These are phyloP conservation scores for Cephus nigrinus DNA, from an alignment of 2,888 invertebrate genomes.

Conservation along the genomic window DNA sequence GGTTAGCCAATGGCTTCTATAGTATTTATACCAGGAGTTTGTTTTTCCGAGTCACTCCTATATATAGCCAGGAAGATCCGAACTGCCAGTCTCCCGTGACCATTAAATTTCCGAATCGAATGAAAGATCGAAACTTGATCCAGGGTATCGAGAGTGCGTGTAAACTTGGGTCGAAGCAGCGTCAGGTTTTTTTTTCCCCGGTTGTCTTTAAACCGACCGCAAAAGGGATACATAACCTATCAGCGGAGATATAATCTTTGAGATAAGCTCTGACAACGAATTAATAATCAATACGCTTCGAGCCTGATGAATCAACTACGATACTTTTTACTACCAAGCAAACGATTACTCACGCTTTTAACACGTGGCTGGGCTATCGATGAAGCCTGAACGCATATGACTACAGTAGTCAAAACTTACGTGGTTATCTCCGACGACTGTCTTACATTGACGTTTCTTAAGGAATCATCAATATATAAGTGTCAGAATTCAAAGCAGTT, in stretches of 20 bases:
- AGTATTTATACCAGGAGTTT: background rate
- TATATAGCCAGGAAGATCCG: background rate
- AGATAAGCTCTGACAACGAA: background rate
- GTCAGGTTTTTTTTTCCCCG: background rate
- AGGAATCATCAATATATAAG: background rate
- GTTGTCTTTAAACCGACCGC: background rate
- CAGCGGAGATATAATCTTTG: background rate
- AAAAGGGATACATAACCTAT: background rate
- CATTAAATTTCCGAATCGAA: background rate
- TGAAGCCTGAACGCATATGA: background rate
- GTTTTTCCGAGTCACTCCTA: background rate
- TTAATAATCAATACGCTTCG: background rate
- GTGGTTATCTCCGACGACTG: background rate
- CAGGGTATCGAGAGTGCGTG: background rate
- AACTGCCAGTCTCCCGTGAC: background rate
- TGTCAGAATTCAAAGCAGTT: no score
- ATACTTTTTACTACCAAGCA: background rate
- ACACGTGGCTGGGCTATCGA: background rate
- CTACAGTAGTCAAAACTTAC: background rate
- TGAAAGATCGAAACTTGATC: background rate
- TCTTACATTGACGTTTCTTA: background rate
- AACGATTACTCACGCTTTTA: background rate
- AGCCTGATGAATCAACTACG: background rate
- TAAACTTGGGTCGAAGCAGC: background rate
- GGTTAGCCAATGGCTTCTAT: background rate